These are phyloP conservation scores for Darevskia nairensis DNA, from an alignment of 2,797 vertebrate species.

Conservation along the genomic window DNA sequence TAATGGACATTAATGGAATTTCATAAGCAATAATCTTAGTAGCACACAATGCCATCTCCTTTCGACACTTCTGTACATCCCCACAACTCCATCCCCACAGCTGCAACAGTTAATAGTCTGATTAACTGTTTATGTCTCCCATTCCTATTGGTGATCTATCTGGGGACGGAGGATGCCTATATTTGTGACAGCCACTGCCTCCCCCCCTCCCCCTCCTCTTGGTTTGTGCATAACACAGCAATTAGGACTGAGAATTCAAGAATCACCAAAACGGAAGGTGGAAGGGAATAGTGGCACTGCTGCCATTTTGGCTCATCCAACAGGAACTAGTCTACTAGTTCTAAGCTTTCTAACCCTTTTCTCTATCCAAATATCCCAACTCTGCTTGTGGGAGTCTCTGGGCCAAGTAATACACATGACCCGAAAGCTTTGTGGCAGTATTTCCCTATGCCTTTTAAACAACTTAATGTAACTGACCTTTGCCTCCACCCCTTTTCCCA, in stretches of 20 bases:
- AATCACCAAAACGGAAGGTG: not conserved
- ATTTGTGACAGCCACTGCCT: not conserved
- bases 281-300: no score
- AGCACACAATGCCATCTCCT: not conserved
- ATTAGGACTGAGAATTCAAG: not conserved
- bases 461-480: not conserved
- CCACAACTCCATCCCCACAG: not conserved
- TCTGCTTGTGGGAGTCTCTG: not conserved
- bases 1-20: no score
- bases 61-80: not conserved
- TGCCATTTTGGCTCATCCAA: not conserved
- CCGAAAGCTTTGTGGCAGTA: not conserved
- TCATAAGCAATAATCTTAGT: not conserved
- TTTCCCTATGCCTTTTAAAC: not conserved
- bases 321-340: not conserved
- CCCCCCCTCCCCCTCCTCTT: not conserved
- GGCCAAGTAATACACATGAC: not conserved
- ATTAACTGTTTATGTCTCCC: not conserved
- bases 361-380: not conserved
- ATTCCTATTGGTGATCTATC: not conserved
- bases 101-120: not conserved
- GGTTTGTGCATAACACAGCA: not conserved
- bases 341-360: not conserved
- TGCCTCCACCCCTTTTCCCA: not conserved
- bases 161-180: not conserved